Evolutionary conservation across 2,888 invertebrate species (phyloP).

Genomic region (Lasiommata megera): DNA sequence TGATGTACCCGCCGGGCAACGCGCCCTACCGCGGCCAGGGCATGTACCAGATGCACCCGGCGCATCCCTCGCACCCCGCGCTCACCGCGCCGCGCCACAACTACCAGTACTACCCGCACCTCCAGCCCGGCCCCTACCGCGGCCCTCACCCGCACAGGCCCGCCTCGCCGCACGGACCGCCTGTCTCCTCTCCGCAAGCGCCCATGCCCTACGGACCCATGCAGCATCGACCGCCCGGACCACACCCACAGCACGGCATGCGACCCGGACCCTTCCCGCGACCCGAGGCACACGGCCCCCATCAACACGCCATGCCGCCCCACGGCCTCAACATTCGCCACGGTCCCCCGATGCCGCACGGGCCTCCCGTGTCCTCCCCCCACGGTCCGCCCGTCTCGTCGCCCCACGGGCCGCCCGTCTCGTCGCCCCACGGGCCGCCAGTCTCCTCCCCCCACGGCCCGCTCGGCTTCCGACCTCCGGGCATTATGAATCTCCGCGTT

Average conservation of each 20-base stretch:
- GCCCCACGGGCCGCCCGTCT: conserved; percentile 28
- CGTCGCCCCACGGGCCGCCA: conserved; percentile 24
- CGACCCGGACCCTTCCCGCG: conserved; percentile 17
- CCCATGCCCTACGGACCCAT: neutral
- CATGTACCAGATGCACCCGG: conserved; percentile 47
- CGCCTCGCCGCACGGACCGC: conserved; percentile 19
- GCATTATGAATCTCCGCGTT: conserved; percentile 19
- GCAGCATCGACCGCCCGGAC: conserved; percentile 20
- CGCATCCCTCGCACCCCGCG: conserved; percentile 35
- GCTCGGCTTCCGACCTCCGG: conserved; percentile 21
- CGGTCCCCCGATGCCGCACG: conserved; percentile 23
- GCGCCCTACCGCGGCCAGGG: conserved; percentile 48
- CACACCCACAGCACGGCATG: neutral
- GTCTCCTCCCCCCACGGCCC: conserved; percentile 27
- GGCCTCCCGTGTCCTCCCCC: conserved; percentile 35
- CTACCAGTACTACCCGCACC: conserved; percentile 54
- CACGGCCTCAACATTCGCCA: conserved; percentile 1
- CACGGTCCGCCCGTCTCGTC: conserved; percentile 28
- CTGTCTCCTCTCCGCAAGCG: conserved; percentile 36
- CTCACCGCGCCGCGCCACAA: conserved; percentile 41
- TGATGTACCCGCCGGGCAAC: conserved; percentile 62
- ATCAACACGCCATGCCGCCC: conserved; percentile 40
- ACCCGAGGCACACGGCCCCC: conserved; percentile 13
- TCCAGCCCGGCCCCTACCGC: conserved; percentile 39
- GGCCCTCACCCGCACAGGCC: conserved; percentile 34